Conservation (phyloP, 2,113 vertebrate species). For the chimpanzee (Pan troglodytes) region DNA sequence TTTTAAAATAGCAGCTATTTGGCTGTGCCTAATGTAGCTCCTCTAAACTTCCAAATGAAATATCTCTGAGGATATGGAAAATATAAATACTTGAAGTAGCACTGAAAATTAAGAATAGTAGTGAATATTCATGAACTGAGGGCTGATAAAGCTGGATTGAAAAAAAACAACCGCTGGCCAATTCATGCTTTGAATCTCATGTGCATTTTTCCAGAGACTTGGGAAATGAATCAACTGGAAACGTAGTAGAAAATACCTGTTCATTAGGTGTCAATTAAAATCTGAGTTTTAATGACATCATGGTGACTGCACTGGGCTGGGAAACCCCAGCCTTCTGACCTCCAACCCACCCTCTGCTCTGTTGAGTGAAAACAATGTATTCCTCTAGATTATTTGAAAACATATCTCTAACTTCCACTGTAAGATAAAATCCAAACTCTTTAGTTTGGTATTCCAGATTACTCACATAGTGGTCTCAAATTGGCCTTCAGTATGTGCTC, state of each 20-base stretch:
- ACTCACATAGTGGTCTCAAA: not conserved
- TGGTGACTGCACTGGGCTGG: not conserved
- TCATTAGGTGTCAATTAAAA: not conserved
- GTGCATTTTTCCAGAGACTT: not conserved
- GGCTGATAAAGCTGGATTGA: not conserved
- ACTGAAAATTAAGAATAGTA: not conserved
- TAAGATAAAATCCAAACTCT: not conserved
- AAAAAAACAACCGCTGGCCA: not conserved
- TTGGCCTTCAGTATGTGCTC: not conserved
- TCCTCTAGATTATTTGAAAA: not conserved
- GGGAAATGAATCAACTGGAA: not conserved
- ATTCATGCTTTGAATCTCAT: not conserved
- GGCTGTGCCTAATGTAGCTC: not conserved
- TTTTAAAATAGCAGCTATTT: conserved; percentile 19
- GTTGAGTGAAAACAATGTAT: not conserved
- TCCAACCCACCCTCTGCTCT: not conserved
- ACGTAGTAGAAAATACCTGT: not conserved
- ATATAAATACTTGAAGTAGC: not conserved
- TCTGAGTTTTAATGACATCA: not conserved
- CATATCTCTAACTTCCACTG: not conserved
- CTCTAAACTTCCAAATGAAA: not conserved
- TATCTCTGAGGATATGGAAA: not conserved
- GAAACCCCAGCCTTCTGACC: not conserved
- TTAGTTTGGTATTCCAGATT: not conserved
- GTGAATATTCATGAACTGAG: not conserved